phyloP scores from a whole-genome alignment of 2,888 invertebrate species.

The Pedicia rivosa region DNA sequence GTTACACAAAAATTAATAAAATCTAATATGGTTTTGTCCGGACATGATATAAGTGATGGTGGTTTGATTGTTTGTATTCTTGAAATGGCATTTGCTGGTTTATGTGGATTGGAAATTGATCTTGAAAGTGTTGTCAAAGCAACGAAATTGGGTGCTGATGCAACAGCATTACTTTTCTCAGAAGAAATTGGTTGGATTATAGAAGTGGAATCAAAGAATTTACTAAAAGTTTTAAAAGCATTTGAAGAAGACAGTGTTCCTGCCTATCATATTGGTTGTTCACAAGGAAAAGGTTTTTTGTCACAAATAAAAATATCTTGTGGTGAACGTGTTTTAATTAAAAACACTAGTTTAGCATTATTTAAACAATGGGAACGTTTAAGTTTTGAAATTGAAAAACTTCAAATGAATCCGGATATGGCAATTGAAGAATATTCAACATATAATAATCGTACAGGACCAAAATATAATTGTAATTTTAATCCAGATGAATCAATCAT shows the following conservation, averaged over 20 bases:
- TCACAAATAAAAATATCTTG: constrained; percentile 17
- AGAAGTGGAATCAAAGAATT: constrained; percentile 44
- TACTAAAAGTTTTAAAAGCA: constrained; percentile 39
- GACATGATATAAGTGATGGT: constrained; percentile 96
- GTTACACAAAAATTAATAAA: constrained; percentile 70
- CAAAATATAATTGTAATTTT: constrained; percentile 55
- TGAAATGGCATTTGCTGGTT: constrained; percentile 94
- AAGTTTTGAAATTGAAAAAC: constrained; percentile 73
- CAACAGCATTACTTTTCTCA: constrained; percentile 56
- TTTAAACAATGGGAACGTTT: constrained; percentile 91
- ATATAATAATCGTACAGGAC: constrained; percentile 48
- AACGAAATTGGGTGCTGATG: constrained; percentile 16
- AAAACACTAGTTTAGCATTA: constrained; percentile 45
- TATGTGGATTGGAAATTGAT: constrained; percentile 59
- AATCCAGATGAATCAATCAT: constrained; percentile 39
- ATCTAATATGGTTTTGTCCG: constrained; percentile 41
- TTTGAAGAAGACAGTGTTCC: constrained; percentile 45
- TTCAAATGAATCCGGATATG: constrained; percentile 68
- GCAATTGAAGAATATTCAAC: constrained; percentile 63
- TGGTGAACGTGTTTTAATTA: constrained; percentile 30
- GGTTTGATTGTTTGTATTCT: constrained; percentile 77
- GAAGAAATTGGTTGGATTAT: constrained; percentile 80
- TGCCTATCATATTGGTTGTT: constrained; percentile 50
- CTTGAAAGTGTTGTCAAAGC: constrained; percentile 30
- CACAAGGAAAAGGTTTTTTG: constrained; percentile 47